These are phyloP conservation scores for Cololabis saira DNA, from an alignment of 2,113 vertebrate genomes.

Conservation along the genomic window DNA sequence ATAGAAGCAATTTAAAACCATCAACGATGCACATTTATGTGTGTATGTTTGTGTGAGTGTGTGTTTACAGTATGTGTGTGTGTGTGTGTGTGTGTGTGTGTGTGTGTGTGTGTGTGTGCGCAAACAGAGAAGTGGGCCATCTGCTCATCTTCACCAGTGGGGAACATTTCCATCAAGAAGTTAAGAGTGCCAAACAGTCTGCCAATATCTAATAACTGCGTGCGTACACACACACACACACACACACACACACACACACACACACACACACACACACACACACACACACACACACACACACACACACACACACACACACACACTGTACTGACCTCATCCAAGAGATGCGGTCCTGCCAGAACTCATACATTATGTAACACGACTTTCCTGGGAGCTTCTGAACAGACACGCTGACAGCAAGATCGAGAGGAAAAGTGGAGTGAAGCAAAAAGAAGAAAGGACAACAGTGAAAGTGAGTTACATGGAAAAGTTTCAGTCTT, in stretches of 20 bases:
- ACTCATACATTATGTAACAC: constrained; percentile 92
- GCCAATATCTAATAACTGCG: constrained; percentile 59
- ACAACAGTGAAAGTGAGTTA: constrained; percentile 20
- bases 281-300: constrained; percentile 18
- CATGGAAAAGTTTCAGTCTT: constrained; percentile 13
- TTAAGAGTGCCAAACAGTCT: constrained; percentile 63
- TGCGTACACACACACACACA: constrained; percentile 8
- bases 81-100: constrained; percentile 22
- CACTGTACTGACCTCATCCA: constrained; percentile 89
- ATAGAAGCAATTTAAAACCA: neutral
- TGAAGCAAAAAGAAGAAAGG: constrained; percentile 28
- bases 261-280: constrained; percentile 13
- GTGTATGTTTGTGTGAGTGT: constrained; percentile 16
- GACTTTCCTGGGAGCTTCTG: constrained; percentile 87
- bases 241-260: constrained; percentile 27
- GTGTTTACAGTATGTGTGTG: constrained; percentile 12
- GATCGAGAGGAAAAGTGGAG: constrained; percentile 38
- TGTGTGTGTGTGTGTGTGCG: constrained; percentile 13
- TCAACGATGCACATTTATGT: neutral
- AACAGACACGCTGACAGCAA: constrained; percentile 84
- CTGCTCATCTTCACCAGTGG: constrained; percentile 66
- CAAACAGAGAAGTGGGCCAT: constrained; percentile 58
- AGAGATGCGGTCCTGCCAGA: constrained; percentile 93
- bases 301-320: constrained; percentile 29
- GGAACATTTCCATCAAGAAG: constrained; percentile 66